These are phyloP conservation scores for Plagiodera versicolora DNA, from an alignment of 2,888 invertebrate species.

Conservation along the genomic window DNA sequence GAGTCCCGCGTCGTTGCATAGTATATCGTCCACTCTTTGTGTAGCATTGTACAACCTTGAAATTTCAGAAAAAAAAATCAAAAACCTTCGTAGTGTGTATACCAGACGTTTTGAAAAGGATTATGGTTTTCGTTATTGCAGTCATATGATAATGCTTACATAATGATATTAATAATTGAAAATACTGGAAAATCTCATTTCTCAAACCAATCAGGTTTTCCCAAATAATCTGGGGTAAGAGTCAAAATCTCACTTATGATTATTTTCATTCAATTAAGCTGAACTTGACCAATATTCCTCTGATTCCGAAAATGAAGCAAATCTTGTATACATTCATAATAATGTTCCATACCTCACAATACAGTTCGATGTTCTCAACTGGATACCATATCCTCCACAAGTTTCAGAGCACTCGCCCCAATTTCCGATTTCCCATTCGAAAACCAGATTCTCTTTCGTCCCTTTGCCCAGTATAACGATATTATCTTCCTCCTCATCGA, in stretches of 20 bases:
- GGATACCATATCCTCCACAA: constrained; percentile 76
- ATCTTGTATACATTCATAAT: background rate
- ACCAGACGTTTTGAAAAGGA: too few species aligned
- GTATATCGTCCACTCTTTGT: constrained; percentile 63
- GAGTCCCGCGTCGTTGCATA: constrained; percentile 73
- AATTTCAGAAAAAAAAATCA: too few species aligned
- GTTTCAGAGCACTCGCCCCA: constrained; percentile 87
- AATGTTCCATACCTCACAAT: constrained; percentile 57
- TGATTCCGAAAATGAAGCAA: background rate
- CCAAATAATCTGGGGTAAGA: too few species aligned
- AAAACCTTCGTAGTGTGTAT: too few species aligned
- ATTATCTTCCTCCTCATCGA: constrained; percentile 39
- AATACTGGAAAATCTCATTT: too few species aligned
- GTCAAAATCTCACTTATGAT: too few species aligned
- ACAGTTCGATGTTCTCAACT: constrained; percentile 73
- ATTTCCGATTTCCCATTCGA: constrained; percentile 78
- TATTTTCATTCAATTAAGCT: too few species aligned
- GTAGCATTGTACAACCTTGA: constrained; percentile 58
- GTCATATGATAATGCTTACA: too few species aligned
- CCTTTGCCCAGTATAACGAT: constrained; percentile 52
- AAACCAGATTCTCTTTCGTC: constrained; percentile 59
- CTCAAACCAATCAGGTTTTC: too few species aligned
- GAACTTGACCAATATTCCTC: too few species aligned
- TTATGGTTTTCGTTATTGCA: too few species aligned
- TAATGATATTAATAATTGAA: too few species aligned